phyloP scores from a whole-genome alignment of 2,888 invertebrate genomes.

The Xylota segnis region DNA sequence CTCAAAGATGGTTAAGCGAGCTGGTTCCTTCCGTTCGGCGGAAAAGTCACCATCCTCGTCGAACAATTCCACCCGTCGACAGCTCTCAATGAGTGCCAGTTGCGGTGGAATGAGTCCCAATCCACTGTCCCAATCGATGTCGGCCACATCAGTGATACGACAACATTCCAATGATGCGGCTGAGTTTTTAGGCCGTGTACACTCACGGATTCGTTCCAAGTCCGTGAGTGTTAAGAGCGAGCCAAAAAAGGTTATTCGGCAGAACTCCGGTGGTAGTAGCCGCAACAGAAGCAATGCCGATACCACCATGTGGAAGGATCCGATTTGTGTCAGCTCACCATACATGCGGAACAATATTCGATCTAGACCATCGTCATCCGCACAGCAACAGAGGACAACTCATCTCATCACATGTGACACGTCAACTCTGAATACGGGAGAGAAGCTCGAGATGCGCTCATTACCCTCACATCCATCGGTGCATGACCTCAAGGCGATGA shows the following conservation, averaged over 20 bases:
- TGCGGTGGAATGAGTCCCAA: slow-evolving; percentile 79
- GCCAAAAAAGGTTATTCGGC: slow-evolving; percentile 78
- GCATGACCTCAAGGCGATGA: slow-evolving; percentile 81
- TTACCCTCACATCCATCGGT: slow-evolving; percentile 81
- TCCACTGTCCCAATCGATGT: slow-evolving; percentile 85
- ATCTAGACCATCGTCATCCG: slow-evolving; percentile 59
- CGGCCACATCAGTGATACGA: slow-evolving; percentile 85
- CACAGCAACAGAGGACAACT: slow-evolving; percentile 74
- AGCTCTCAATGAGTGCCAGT: slow-evolving; percentile 80
- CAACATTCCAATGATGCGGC: slow-evolving; percentile 82
- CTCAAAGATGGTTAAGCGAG: slow-evolving; percentile 89
- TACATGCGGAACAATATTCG: slow-evolving; percentile 77
- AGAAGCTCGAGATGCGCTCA: slow-evolving; percentile 80
- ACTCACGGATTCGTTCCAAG: slow-evolving; percentile 84
- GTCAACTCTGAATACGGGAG: slow-evolving; percentile 80
- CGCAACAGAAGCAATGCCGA: slow-evolving; percentile 73
- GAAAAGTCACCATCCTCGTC: slow-evolving; percentile 81
- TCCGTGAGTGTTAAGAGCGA: slow-evolving; percentile 83
- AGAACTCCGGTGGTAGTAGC: slow-evolving; percentile 74
- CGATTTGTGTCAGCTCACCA: slow-evolving; percentile 78
- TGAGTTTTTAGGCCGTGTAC: slow-evolving; percentile 80
- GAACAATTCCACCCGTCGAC: slow-evolving; percentile 81
- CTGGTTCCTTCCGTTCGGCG: slow-evolving; percentile 87
- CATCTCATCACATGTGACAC: slow-evolving; percentile 83
- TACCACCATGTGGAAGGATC: slow-evolving; percentile 78